Evolutionary conservation across 92 coral and sea anemone genomes (phyloP).

Genomic region (Bergia puertoricense): DNA sequence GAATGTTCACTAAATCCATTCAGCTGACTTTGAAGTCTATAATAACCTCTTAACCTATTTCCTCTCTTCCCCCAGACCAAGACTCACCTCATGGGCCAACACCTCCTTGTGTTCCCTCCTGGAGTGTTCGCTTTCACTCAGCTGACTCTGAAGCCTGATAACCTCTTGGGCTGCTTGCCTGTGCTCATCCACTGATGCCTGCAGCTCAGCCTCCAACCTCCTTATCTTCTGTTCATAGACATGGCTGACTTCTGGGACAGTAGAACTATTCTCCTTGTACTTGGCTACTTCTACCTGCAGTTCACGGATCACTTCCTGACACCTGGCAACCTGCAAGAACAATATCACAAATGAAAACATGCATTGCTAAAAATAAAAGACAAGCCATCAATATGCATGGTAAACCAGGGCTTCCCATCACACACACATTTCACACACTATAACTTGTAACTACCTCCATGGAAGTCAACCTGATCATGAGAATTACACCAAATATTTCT

Average conservation of each 20-base stretch:
- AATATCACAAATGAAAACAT: neutral
- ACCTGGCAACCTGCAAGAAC: conserved; percentile 74
- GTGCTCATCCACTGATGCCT: conserved; percentile 79
- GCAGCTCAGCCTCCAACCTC: conserved; percentile 78
- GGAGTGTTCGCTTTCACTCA: conserved; percentile 70
- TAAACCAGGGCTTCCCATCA: too few species aligned
- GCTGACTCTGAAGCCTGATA: conserved; percentile 69
- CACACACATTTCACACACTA: too few species aligned
- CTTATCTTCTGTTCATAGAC: conserved; percentile 80
- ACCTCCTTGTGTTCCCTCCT: conserved; percentile 73
- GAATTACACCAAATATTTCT: too few species aligned
- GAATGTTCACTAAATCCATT: too few species aligned
- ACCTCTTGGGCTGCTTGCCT: conserved; percentile 67
- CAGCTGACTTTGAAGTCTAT: too few species aligned
- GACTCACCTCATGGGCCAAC: conserved; percentile 70
- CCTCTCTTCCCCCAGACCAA: too few species aligned
- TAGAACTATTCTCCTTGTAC: conserved; percentile 49
- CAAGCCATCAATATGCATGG: neutral
- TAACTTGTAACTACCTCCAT: too few species aligned
- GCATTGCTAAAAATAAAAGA: neutral
- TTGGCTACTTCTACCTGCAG: conserved; percentile 67
- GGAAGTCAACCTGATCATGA: too few species aligned
- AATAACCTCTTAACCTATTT: too few species aligned
- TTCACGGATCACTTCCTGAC: conserved; percentile 83
- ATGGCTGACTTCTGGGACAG: conserved; percentile 66